These are phyloP conservation scores for Oxyruncus cristatus DNA, from an alignment of 2,113 vertebrate genomes.

Conservation along the genomic window DNA sequence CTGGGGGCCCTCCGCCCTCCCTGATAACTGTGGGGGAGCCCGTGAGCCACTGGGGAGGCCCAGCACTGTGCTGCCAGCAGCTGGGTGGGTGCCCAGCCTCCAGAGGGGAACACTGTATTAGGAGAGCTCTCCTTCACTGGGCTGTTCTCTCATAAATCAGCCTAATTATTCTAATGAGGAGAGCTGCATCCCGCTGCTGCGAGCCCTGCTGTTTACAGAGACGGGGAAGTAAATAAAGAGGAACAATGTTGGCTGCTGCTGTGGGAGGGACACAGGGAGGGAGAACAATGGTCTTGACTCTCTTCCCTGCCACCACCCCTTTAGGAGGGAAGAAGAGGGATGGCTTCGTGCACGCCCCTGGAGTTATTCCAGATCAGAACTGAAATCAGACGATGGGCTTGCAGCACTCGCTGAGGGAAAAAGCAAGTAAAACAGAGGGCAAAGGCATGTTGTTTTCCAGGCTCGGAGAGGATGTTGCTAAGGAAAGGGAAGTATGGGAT, in stretches of 20 bases:
- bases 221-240: not conserved
- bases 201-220: not conserved
- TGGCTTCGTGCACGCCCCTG: not conserved
- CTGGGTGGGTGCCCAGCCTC: not conserved
- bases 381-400: not conserved
- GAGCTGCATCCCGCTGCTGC: not conserved
- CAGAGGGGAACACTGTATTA: not conserved
- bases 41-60: rapidly evolving
- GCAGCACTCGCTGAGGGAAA: not conserved
- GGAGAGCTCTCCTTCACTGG: not conserved
- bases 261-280: not conserved
- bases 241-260: slow-evolving; percentile 37
- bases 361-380: slow-evolving; percentile 5
- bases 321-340: not conserved
- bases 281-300: slow-evolving; percentile 6
- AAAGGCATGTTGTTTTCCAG: not conserved
- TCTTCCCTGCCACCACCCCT: not conserved
- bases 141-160: not conserved
- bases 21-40: not conserved
- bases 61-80: not conserved
- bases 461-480: not conserved
- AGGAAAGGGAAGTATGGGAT: not conserved
- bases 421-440: not conserved
- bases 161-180: not conserved
- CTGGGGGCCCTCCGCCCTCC: not conserved